Percentiles rank a stretch among this genome's conserved stretches.
Evolutionary conservation across 2,797 vertebrate genomes (phyloP).

Genomic region (Poliocrania exsul): DNA sequence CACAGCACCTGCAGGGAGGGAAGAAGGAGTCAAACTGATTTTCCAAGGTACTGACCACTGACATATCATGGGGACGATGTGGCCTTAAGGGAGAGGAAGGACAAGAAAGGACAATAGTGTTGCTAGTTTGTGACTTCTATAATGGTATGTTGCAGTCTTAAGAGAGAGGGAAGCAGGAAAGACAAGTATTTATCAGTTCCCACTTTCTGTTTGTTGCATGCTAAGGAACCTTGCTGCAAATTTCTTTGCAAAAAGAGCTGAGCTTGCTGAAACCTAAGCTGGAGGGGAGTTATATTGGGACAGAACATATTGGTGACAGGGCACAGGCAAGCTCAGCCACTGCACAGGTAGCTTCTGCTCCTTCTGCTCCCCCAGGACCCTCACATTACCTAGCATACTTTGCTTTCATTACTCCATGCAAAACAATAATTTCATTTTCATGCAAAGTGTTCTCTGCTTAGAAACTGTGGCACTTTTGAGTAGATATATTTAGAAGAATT

Average conservation of each 20-base stretch:
- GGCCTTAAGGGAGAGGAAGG: not conserved
- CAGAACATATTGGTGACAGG: not conserved
- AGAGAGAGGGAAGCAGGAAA: not conserved
- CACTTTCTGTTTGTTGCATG: not conserved
- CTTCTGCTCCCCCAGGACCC: not conserved
- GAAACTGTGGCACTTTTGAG: not conserved
- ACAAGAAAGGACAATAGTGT: not conserved
- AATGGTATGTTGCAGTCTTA: not conserved
- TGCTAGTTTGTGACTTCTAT: not conserved
- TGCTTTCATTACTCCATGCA: not conserved
- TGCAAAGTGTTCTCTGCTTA: not conserved
- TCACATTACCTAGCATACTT: not conserved
- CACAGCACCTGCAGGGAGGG: slow-evolving; percentile 36
- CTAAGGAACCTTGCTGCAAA: not conserved
- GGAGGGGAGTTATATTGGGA: fast-evolving
- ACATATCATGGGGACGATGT: not conserved
- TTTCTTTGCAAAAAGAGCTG: not conserved
- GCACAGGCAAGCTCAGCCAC: not conserved
- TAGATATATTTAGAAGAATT: not conserved
- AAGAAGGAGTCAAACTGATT: slow-evolving; percentile 45
- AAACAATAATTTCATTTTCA: not conserved
- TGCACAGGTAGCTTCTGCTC: not conserved
- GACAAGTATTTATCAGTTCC: not conserved
- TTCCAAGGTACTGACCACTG: slow-evolving; percentile 10
- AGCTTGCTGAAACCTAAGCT: not conserved